Evolutionary conservation across 2,113 vertebrate genomes (phyloP), one percentile per base, ranked within the genome.

Genomic region (Oryzias woworae): DNA sequence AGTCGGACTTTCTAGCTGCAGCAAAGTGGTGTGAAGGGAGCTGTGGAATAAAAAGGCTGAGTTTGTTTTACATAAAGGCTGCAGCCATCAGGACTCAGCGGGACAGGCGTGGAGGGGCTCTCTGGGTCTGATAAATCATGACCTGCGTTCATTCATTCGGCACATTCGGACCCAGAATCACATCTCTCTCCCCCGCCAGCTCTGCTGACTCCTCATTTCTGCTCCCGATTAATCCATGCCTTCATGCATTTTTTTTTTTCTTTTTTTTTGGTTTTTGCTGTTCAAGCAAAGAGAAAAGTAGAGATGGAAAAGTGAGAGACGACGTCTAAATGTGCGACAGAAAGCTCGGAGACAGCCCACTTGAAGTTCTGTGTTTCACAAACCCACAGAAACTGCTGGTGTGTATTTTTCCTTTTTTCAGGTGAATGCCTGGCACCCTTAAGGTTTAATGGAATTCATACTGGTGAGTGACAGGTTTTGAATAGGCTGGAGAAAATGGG

Each of bases 1-100:
- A 73, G 68, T 78, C 83, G 69, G 75, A 73, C 31, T 79, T 87
- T 76, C 46, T 48, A 59, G 60, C 63, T 45, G 42, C 50, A 47
- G 63, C 55, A 26, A 68, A 76, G 77, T 50, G 61, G 73, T 78
- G 75, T 43, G 59, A 85, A 80, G 82, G 76, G 67, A 81, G 80
- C 57, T 68, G 87, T 81, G 70, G 83, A 90, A 89, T 88, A 88
- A 91, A 91, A 90, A 87, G 86, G 58, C 77, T 51, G 81, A 77
- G 85, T 89, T 90, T 90, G 84, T 88, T 91, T 92, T 90, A 89
- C 84, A 90, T 90, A 89, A 90, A 90, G 85, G 83, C 87, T 81
- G 74, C 73, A 84, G 82, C 87, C 86, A 80, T 85, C 82, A 79
- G 78, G 80, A 74, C 85, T 80, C 85, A 85, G 85, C 86, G 82